Evolutionary conservation across 2,888 invertebrate species (phyloP), one percentile per base, ranked within the genome.

Genomic region (Mallateleia sp.): DNA sequence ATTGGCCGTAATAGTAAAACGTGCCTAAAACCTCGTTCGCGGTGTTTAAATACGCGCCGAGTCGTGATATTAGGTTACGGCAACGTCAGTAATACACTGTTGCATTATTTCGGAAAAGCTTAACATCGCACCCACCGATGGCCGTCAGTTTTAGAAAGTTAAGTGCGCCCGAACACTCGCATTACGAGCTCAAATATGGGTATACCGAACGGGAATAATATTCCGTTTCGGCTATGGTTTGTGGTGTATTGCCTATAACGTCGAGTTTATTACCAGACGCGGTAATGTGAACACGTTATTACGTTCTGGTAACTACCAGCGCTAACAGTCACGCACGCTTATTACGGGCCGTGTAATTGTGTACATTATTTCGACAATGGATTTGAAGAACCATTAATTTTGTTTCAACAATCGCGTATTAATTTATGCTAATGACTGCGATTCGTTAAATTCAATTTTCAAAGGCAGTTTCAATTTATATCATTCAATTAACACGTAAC

Each of bases 151-250:
- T 74, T 66, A 45, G 75, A 74, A 82, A 74, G 82, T 82, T 71
- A 80, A 71, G 80, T 42, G 62, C 62, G 32, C 25, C 50, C 54
- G 62, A 32, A 50, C 72, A 42, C 28, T 54, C 80, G 80, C 34
- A 47, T 80, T 72, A 71, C 64, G 45, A 67, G 67, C 78, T 47
- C 22, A 42, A 64, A 62, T 64, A 24, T 60, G 66, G 62, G 25
- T 52, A 28, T 22, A 38, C 38, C 52, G 14, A 52, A 52, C 52
- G 78, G 71, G 78, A 84, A 85, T 89, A 88, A 89, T 82, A 85
- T 84, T 85, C 85, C 79, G 85, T 88, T 89, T 88, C 88, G 83
- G 71, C 87, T 81, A 81, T 79, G 66, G 56, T 78, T 58, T 71
- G 66, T 64, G 69, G 52, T 45, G 45, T 69, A 83, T 84, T 66